phyloP scores from a whole-genome alignment of 2,888 invertebrate species.

The Eupithecia dodoneata region DNA sequence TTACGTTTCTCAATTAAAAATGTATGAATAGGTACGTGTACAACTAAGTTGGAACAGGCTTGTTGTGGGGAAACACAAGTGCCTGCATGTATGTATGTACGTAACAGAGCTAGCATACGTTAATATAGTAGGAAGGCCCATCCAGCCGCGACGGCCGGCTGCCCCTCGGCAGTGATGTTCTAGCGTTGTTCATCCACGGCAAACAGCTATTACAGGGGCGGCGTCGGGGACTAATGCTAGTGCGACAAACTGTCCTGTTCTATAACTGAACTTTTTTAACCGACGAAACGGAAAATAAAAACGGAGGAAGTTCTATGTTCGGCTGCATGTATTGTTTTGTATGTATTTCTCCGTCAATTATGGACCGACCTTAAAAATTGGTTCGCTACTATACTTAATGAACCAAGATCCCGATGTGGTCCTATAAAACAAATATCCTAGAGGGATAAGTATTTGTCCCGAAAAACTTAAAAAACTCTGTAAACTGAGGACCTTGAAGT shows the following conservation, averaged over 20 bases:
- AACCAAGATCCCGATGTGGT: too few relatives aligned
- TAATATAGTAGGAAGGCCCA: conserved; percentile 52
- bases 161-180: conserved; percentile 42
- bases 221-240: background rate
- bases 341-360: too few relatives aligned
- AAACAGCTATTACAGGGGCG: conserved; percentile 17
- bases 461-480: too few relatives aligned
- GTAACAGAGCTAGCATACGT: conserved; percentile 13
- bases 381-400: too few relatives aligned
- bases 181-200: conserved; percentile 23
- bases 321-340: too few relatives aligned
- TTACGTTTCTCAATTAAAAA: background rate
- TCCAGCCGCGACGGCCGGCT: conserved; percentile 46
- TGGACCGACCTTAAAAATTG: too few relatives aligned
- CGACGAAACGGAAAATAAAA: too few relatives aligned
- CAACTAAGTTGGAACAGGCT: background rate
- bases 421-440: too few relatives aligned
- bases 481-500: too few relatives aligned
- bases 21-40: background rate
- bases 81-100: background rate
- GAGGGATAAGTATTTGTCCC: too few relatives aligned
- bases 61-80: background rate
- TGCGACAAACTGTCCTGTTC: background rate
- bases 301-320: too few relatives aligned
- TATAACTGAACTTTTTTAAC: background rate